A percentile compares a stretch with the other conserved stretches of the same genome.
These are phyloP conservation scores for Trissolcus japonicus DNA, from an alignment of 2,888 invertebrate genomes.

Conservation along the genomic window DNA sequence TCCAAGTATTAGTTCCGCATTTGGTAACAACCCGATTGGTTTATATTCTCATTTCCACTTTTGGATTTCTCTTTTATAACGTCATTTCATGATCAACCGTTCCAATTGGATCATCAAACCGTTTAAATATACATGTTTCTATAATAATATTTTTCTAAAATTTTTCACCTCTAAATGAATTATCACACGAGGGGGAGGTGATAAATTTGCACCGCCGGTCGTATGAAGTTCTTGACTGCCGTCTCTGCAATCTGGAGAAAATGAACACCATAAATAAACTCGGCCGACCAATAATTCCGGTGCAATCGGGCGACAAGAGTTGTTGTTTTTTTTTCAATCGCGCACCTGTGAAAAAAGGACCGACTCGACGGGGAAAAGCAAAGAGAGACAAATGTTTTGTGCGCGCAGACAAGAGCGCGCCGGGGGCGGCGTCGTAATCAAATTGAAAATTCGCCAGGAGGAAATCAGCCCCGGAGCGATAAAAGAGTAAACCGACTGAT, in stretches of 20 bases:
- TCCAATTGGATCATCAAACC: background rate
- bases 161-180: conserved; percentile 31
- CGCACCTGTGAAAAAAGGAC: conserved; percentile 57
- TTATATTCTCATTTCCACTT: conserved; percentile 2
- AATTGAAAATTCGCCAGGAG: conserved; percentile 70
- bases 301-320: conserved; percentile 67
- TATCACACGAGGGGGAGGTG: conserved; percentile 37
- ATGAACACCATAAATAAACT: conserved; percentile 72
- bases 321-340: conserved; percentile 68
- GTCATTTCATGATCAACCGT: conserved; percentile 1
- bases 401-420: conserved; percentile 40
- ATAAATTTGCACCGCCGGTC: conserved; percentile 43
- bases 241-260: conserved; percentile 60
- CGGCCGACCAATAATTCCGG: conserved; percentile 70
- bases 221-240: conserved; percentile 28
- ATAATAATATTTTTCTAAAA: background rate
- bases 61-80: conserved; percentile 19
- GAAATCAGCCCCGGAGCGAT: conserved; percentile 62
- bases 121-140: no score
- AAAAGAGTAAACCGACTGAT: conserved; percentile 70
- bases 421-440: conserved; percentile 64
- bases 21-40: conserved; percentile 4
- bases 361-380: conserved; percentile 36
- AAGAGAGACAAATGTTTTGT: conserved; percentile 41
- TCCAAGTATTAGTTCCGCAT: conserved; percentile 16